Base-by-base conservation (phyloP, 1,140 invertebrate species). In the Drosophila burlai region DNA sequence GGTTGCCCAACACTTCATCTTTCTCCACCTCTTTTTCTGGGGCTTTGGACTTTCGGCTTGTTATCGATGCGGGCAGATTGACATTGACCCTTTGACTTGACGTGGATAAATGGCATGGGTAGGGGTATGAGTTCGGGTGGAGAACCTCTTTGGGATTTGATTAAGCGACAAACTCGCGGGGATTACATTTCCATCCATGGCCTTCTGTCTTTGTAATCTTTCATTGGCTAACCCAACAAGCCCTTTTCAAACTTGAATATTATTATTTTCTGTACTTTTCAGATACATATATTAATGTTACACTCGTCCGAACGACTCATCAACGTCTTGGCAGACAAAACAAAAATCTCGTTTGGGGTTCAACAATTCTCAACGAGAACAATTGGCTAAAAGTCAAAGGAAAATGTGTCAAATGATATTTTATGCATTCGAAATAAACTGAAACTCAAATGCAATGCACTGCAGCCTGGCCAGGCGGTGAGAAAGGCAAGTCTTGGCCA, bases 61-160 rank as follows among this genome's bases (percentile, higher is more conserved):
- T 47, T 36, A 36, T 43, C 24, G 72, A 62, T 74, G 68, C 63
- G 49, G 63, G 63, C 59, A 58, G 46, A 67, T 47, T 76, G 81
- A 77, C 81, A 81, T 84, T 84, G 81, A 84, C 81, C 81, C 67
- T 77, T 64, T 64, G 31, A 55, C 18, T 45, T 52, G 81, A 77
- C 77, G 71, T 45, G 50, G 46, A 84, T 81, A 66, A 66, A 80
- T 83, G 76, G 52, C 29, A 29, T 36, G 2, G 24, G n/a, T 40
- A 40, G 34, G 63, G 15, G 36, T 6, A 47, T 38, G 29, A 15
- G 7, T 11, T n/a, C 11, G 10, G 31, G 24, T 4, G 13, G 59
- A n/a, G 64, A 42, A 58, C 45, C 21, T 36, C 34, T 57, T 36
- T 36, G 46, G 26, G 34, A 24, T 71, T 68, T 67, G 66, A 69